These are phyloP conservation scores for Caenorhabditis sp. DNA, from an alignment of 2,888 invertebrate genomes.

Conservation along the genomic window DNA sequence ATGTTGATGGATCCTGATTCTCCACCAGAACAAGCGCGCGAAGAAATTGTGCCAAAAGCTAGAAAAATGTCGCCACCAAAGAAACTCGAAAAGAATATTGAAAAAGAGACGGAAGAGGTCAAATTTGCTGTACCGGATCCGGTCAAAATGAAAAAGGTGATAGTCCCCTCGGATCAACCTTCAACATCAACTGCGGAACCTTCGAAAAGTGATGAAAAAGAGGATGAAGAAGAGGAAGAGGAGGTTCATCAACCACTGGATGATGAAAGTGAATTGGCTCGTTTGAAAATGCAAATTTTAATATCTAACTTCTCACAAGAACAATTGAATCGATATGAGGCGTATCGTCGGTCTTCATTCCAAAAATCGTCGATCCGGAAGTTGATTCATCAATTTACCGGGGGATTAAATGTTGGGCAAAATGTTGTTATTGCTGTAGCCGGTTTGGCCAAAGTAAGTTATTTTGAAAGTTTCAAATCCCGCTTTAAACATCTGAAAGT, in stretches of 20 bases:
- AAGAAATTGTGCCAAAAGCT: not conserved
- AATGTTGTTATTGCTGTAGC: slow-evolving; percentile 99
- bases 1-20: slow-evolving; percentile 7
- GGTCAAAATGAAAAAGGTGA: too few relatives aligned
- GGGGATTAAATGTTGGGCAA: slow-evolving; percentile 84
- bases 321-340: slow-evolving; percentile 96
- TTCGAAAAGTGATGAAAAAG: not conserved
- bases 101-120: slow-evolving; percentile 2
- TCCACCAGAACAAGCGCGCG: not conserved
- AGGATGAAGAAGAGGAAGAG: not conserved
- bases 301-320: slow-evolving; percentile 99
- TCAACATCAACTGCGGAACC: not conserved
- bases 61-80: not conserved
- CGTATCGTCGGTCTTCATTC: slow-evolving; percentile 81
- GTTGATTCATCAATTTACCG: slow-evolving; percentile 95
- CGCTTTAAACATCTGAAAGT: too few relatives aligned
- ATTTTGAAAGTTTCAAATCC: too few relatives aligned
- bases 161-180: not conserved
- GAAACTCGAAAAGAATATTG: slow-evolving; percentile 6
- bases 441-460: slow-evolving; percentile 85
- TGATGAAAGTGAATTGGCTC: slow-evolving; percentile 51
- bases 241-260: slow-evolving; percentile 8
- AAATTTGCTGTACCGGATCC: too few relatives aligned
- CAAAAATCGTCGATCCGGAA: slow-evolving; percentile 69
- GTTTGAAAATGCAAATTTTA: slow-evolving; percentile 77